phyloP scores from a whole-genome alignment of 2,113 vertebrate species.

The Picathartes gymnocephalus region DNA sequence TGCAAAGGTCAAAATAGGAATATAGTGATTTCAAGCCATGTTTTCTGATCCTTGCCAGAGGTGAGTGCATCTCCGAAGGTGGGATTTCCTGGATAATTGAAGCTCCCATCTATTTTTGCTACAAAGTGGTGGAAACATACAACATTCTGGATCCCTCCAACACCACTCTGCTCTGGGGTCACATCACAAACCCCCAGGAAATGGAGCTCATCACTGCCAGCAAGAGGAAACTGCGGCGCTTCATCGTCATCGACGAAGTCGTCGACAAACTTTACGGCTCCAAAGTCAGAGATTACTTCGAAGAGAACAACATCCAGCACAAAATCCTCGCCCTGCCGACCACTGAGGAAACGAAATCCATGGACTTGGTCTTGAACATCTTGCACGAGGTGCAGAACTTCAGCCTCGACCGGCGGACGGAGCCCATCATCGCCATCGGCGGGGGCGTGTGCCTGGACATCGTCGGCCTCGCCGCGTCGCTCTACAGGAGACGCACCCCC shows the following conservation, averaged over 20 bases:
- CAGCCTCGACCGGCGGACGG: slow-evolving; percentile 73
- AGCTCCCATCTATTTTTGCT: slow-evolving; percentile 78
- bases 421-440: slow-evolving; percentile 81
- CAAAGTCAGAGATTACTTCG: slow-evolving; percentile 70
- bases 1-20: background rate
- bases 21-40: background rate
- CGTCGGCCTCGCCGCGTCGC: slow-evolving; percentile 76
- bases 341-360: slow-evolving; percentile 82
- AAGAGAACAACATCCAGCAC: slow-evolving; percentile 69
- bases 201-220: slow-evolving; percentile 32
- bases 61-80: slow-evolving; percentile 60
- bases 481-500: slow-evolving; percentile 79
- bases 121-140: slow-evolving; percentile 75
- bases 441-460: slow-evolving; percentile 82
- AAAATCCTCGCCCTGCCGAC: slow-evolving; percentile 77
- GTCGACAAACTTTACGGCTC: slow-evolving; percentile 76
- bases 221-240: slow-evolving; percentile 72
- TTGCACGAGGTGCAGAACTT: slow-evolving; percentile 80
- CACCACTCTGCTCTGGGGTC: slow-evolving; percentile 75
- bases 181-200: slow-evolving; percentile 70
- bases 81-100: slow-evolving; percentile 77
- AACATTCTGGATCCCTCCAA: slow-evolving; percentile 75
- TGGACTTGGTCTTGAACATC: slow-evolving; percentile 76
- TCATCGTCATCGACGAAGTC: slow-evolving; percentile 76
- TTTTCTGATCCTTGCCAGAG: slow-evolving; percentile 62